phyloP scores from a whole-genome alignment of 1,140 invertebrate species.

The Muscidifurax raptorellus region DNA sequence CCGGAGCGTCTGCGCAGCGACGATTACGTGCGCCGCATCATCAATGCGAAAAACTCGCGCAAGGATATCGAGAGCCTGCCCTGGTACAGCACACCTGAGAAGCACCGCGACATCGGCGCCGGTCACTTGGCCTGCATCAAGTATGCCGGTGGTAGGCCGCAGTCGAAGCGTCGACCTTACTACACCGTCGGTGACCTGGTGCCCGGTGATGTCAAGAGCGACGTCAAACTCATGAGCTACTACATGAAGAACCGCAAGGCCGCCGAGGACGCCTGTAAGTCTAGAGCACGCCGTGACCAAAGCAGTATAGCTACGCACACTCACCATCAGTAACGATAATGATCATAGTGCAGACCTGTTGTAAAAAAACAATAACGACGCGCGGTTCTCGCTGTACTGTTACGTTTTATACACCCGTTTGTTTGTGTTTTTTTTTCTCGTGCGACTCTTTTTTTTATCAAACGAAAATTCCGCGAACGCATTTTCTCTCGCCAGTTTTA shows the following conservation, averaged over 20 bases:
- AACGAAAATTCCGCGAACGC: background rate
- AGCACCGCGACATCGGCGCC: conserved; percentile 79
- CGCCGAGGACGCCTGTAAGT: conserved; percentile 76
- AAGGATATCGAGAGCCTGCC: conserved; percentile 78
- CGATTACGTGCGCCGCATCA: conserved; percentile 79
- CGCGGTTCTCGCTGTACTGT: background rate
- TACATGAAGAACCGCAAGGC: conserved; percentile 84
- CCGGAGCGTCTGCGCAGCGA: conserved; percentile 76
- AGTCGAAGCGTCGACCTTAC: conserved; percentile 82
- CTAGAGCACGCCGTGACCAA: conserved; percentile 12
- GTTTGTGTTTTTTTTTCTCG: background rate
- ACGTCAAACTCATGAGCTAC: conserved; percentile 85
- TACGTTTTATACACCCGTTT: background rate
- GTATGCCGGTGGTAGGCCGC: conserved; percentile 85
- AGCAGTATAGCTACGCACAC: background rate
- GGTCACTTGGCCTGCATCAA: conserved; percentile 86
- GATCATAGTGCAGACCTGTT: background rate
- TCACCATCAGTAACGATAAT: background rate
- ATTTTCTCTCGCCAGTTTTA: background rate
- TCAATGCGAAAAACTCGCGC: conserved; percentile 78
- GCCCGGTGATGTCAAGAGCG: conserved; percentile 78
- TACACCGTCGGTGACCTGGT: conserved; percentile 78
- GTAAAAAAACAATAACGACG: no score
- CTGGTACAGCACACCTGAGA: conserved; percentile 80
- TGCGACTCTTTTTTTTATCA: background rate